Evolutionary conservation across 2,113 vertebrate genomes (phyloP).

Genomic region (Sprattus sprattus): DNA sequence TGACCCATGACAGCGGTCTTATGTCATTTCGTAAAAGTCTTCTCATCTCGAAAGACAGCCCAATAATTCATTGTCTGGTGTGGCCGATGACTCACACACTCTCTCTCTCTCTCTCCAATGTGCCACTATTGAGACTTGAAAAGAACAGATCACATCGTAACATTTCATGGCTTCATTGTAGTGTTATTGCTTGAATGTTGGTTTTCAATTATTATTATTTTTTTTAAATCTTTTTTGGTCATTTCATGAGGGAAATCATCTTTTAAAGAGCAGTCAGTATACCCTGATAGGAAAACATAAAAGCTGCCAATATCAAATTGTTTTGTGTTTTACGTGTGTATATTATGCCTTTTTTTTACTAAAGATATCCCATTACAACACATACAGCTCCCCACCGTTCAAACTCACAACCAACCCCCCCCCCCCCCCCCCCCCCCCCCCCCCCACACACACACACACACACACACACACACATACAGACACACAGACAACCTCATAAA

Average conservation of each 20-base stretch:
- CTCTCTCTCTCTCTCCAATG: not conserved
- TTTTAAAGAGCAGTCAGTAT: not conserved
- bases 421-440: no score
- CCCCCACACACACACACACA: not conserved
- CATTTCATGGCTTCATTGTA: not conserved
- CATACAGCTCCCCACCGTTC: not conserved
- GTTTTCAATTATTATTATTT: not conserved
- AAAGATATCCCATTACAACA: not conserved
- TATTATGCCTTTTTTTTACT: not conserved
- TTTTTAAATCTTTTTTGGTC: not conserved
- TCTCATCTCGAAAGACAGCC: conserved; percentile 32
- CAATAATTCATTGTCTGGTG: conserved; percentile 35
- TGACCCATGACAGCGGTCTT: conserved; percentile 45
- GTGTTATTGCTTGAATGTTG: not conserved
- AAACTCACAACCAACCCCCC: not conserved
- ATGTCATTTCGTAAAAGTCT: conserved; percentile 39
- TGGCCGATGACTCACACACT: not conserved
- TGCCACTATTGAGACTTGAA: not conserved
- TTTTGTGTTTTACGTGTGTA: not conserved
- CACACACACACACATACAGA: not conserved
- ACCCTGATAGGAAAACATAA: not conserved
- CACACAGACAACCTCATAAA: not conserved
- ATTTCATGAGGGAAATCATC: not conserved
- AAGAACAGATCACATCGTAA: not conserved
- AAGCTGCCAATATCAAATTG: not conserved